Conservation (phyloP, 1,140 invertebrate genomes). For the Phenacoccus solenopsis region DNA sequence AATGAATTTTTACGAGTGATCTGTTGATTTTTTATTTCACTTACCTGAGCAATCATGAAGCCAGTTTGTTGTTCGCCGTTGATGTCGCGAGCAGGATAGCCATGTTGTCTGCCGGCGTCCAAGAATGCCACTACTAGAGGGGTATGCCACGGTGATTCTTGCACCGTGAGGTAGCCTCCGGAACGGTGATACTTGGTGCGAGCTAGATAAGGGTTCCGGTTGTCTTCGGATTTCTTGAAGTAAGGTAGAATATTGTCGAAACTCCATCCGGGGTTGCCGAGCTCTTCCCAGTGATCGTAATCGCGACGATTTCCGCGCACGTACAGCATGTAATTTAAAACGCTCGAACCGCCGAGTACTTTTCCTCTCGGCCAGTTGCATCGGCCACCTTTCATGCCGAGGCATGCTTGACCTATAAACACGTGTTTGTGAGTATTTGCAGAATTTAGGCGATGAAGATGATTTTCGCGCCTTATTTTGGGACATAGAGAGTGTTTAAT, state of each 20-base stretch:
- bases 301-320: conserved; percentile 70
- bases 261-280: conserved; percentile 74
- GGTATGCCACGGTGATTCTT: conserved; percentile 70
- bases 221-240: conserved; percentile 81
- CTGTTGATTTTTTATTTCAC: too few species aligned
- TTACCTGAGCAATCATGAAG: conserved; percentile 72
- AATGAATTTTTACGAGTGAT: too few species aligned
- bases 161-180: conserved; percentile 65
- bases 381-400: conserved; percentile 41
- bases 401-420: conserved; percentile 27
- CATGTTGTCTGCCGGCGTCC: conserved; percentile 65
- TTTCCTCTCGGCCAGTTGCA: conserved; percentile 78
- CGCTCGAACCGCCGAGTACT: conserved; percentile 76
- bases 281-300: conserved; percentile 78
- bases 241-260: conserved; percentile 78
- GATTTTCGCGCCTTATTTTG: too few species aligned
- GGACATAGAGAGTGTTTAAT: too few species aligned
- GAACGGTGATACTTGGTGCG: conserved; percentile 52
- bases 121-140: conserved; percentile 68
- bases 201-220: conserved; percentile 65
- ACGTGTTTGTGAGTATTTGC: too few species aligned
- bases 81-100: conserved; percentile 76
- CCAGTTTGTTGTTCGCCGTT: conserved; percentile 71
- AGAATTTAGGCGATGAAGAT: too few species aligned
- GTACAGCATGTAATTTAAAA: conserved; percentile 93